These are phyloP conservation scores for Pseudorhiza aurosa DNA, from an alignment of 30 jellyfish, hydroid and myxozoan genomes.

Conservation along the genomic window DNA sequence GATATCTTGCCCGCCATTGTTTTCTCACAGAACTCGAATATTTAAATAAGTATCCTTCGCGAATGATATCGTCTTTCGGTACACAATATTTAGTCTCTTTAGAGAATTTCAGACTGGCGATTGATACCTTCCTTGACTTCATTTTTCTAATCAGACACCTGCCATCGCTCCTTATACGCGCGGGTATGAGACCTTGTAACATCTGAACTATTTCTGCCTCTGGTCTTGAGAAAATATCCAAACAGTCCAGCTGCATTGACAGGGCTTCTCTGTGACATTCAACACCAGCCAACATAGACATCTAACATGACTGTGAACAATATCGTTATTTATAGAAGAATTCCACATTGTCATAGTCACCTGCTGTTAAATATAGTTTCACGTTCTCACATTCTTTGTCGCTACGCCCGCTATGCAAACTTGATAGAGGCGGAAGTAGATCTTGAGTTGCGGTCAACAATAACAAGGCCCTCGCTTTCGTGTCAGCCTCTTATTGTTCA, in stretches of 20 bases:
- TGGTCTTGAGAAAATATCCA: not conserved
- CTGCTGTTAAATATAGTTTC: not conserved
- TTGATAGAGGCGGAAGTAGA: not conserved
- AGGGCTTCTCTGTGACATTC: not conserved
- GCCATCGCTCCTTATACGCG: not conserved
- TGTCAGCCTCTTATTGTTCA: not conserved
- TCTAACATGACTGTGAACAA: not conserved
- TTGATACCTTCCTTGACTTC: slow-evolving; percentile 44
- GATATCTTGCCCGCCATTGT: slow-evolving; percentile 75
- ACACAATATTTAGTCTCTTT: slow-evolving; percentile 25
- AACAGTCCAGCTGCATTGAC: slow-evolving; percentile 3
- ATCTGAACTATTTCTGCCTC: not conserved
- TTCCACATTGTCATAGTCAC: not conserved
- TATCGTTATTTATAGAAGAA: not conserved
- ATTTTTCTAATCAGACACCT: not conserved
- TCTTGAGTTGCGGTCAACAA: too few species aligned
- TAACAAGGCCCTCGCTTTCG: not conserved
- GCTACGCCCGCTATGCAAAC: not conserved
- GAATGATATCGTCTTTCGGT: slow-evolving; percentile 39
- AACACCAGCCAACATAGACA: not conserved
- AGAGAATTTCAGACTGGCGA: slow-evolving; percentile 12
- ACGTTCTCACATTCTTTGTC: not conserved
- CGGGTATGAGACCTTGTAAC: not conserved
- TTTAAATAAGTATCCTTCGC: slow-evolving; percentile 67
- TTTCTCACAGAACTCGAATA: slow-evolving; percentile 43